These are phyloP conservation scores for Galleria mellonella DNA, from an alignment of 1,140 invertebrate genomes.

Conservation along the genomic window DNA sequence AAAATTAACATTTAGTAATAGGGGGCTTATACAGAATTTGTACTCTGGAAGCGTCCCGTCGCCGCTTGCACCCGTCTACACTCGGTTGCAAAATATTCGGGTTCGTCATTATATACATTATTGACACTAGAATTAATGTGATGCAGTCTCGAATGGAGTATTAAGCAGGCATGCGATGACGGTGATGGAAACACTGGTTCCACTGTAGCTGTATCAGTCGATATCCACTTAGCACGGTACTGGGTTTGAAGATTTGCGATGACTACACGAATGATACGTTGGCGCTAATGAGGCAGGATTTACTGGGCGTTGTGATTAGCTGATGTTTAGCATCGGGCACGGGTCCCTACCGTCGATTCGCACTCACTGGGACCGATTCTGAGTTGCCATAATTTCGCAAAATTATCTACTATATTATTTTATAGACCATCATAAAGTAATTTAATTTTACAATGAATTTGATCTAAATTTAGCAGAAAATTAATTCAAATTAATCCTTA, in stretches of 20 bases:
- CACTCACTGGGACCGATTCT: too few species aligned
- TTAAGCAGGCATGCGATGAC: not conserved
- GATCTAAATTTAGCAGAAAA: too few species aligned
- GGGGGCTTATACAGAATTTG: constrained; percentile 76
- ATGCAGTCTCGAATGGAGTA: not conserved
- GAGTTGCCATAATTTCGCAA: too few species aligned
- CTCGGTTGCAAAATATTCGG: constrained; percentile 17
- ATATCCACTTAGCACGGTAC: constrained; percentile 34
- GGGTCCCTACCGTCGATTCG: too few species aligned
- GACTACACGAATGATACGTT: constrained; percentile 48
- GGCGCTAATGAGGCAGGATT: constrained; percentile 42
- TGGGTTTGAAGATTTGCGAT: constrained; percentile 55
- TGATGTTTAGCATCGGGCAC: too few species aligned
- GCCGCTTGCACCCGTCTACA: constrained; percentile 44
- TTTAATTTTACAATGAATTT: too few species aligned
- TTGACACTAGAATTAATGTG: not conserved
- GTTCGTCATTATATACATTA: constrained; percentile 3
- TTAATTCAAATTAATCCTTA: too few species aligned
- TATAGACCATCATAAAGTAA: too few species aligned
- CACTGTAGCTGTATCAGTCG: constrained; percentile 10
- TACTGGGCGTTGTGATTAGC: constrained; percentile 18
- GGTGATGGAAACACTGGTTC: constrained; percentile 46
- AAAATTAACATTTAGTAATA: constrained; percentile 62
- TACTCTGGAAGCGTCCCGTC: constrained; percentile 71
- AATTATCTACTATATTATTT: too few species aligned